Percentiles rank a stretch among this genome's conserved stretches.
These are phyloP conservation scores for Hemibagrus wyckioides DNA, from an alignment of 2,113 vertebrate genomes.

Conservation along the genomic window DNA sequence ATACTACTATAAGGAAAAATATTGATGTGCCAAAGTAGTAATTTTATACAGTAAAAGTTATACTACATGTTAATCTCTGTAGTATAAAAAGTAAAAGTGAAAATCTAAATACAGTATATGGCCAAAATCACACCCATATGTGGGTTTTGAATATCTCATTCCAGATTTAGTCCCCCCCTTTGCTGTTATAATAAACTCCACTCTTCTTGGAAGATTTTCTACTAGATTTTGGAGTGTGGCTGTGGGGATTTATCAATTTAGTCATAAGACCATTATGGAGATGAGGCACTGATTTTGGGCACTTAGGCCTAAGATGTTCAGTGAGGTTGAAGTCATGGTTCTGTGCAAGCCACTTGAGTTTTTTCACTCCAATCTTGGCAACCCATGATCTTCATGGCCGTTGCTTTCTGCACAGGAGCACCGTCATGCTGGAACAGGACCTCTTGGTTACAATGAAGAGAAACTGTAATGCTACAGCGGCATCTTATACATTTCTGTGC, in stretches of 20 bases:
- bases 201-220: not conserved
- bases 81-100: not conserved
- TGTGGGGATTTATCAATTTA: not conserved
- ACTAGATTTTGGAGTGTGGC: not conserved
- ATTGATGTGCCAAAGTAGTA: not conserved
- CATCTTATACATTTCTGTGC: not conserved
- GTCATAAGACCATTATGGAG: not conserved
- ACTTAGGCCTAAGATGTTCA: not conserved
- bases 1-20: not conserved
- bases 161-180: not conserved
- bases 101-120: not conserved
- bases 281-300: not conserved
- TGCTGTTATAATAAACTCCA: not conserved
- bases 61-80: not conserved
- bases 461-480: not conserved
- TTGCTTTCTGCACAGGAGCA: not conserved
- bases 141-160: not conserved
- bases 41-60: not conserved
- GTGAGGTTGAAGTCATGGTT: not conserved
- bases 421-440: not conserved
- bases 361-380: not conserved
- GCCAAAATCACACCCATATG: not conserved
- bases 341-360: not conserved
- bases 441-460: not conserved
- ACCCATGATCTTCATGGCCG: not conserved